phyloP scores from a whole-genome alignment of 2,888 invertebrate genomes.

The Lasioglossum vierecki region DNA sequence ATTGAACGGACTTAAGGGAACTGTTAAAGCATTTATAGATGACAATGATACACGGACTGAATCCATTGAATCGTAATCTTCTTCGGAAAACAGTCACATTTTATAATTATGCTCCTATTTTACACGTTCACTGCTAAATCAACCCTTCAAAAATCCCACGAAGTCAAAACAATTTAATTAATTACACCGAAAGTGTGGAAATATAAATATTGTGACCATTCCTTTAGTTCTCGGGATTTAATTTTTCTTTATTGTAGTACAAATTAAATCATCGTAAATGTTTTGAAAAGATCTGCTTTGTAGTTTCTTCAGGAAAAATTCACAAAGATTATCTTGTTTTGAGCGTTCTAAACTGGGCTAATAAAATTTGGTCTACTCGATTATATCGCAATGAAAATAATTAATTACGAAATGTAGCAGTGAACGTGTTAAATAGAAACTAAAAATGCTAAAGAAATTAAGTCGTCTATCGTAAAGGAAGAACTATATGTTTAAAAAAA shows the following conservation, averaged over 20 bases:
- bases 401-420: not conserved
- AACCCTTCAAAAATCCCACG: not conserved
- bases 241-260: not conserved
- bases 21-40: conserved; percentile 48
- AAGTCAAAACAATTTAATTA: not conserved
- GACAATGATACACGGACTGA: conserved; percentile 20
- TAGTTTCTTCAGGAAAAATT: not conserved
- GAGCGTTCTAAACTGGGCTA: not conserved
- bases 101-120: not conserved
- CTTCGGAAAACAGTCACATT: not conserved
- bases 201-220: not conserved
- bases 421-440: not conserved
- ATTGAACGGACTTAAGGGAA: conserved; percentile 57
- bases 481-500: not conserved
- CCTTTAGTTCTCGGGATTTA: not conserved
- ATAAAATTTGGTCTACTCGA: not conserved
- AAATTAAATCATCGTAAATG: not conserved
- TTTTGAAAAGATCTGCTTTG: not conserved
- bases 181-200: not conserved
- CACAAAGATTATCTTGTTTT: not conserved
- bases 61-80: conserved; percentile 25
- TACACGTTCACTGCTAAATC: not conserved
- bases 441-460: not conserved
- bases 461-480: not conserved
- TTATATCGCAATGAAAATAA: not conserved